phyloP scores from a whole-genome alignment of 2,888 invertebrate genomes.

The Leucozona laternaria region DNA sequence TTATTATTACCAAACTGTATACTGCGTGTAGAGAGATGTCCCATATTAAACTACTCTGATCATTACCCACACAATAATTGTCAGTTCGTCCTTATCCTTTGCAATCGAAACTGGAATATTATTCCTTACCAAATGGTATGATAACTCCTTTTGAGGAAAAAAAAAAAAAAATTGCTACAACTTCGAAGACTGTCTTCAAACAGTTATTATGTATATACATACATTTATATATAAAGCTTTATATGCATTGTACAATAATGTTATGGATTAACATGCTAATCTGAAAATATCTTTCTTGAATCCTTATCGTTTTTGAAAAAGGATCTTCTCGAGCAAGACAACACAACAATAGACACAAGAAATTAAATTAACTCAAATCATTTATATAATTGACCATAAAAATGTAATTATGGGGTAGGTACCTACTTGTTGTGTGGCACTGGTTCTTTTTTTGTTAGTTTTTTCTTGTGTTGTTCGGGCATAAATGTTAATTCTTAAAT shows the following conservation, averaged over 20 bases:
- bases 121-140: not conserved
- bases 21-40: not conserved
- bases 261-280: conserved; percentile 68
- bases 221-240: conserved; percentile 7
- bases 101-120: conserved; percentile 23
- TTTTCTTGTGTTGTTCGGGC: not conserved
- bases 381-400: conserved; percentile 60
- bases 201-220: not conserved
- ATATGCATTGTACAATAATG: conserved; percentile 22
- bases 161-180: not conserved
- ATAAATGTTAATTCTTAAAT: not conserved
- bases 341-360: conserved; percentile 18
- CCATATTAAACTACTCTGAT: conserved; percentile 22
- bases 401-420: conserved; percentile 33
- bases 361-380: conserved; percentile 48
- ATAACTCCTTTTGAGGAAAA: not conserved
- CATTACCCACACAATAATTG: conserved; percentile 27
- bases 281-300: conserved; percentile 46
- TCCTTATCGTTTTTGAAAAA: conserved; percentile 18
- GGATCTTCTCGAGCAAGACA: not conserved
- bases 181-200: conserved; percentile 4
- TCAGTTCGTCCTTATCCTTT: conserved; percentile 19
- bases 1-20: conserved; percentile 41
- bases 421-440: conserved; percentile 5
- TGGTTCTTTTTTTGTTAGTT: not conserved